A percentile compares a stretch with the other conserved stretches of the same genome.
phyloP scores from a whole-genome alignment of 2,888 invertebrate species.

The Caenorhabditis sinica region DNA sequence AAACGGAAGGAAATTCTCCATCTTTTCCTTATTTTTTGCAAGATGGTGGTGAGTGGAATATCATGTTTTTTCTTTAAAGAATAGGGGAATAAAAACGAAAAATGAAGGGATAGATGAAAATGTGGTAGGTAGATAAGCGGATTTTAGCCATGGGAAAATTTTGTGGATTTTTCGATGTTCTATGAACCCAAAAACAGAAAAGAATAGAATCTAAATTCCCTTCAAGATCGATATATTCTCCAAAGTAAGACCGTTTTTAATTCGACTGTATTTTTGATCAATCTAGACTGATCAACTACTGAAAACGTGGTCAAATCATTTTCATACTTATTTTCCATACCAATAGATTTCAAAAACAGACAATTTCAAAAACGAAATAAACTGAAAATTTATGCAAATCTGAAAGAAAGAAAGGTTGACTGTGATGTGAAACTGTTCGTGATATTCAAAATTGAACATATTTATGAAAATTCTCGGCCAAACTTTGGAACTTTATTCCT shows the following conservation, averaged over 20 bases:
- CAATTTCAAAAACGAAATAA: neutral
- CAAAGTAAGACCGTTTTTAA: too few species aligned
- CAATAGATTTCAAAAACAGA: neutral
- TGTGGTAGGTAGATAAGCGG: slow-evolving; percentile 11
- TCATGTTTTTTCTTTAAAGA: neutral
- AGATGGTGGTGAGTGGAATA: slow-evolving; percentile 42
- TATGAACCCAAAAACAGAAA: neutral
- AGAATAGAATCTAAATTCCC: too few species aligned
- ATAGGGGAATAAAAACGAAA: neutral
- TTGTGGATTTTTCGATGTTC: neutral
- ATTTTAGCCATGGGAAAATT: slow-evolving; percentile 15
- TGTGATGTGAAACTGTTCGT: slow-evolving; percentile 4
- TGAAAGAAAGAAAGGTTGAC: neutral
- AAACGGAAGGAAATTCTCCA: slow-evolving; percentile 20
- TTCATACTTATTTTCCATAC: neutral
- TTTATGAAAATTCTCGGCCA: slow-evolving; percentile 2
- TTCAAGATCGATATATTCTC: neutral
- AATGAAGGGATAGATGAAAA: neutral
- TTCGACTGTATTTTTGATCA: too few species aligned
- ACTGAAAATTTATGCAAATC: slow-evolving; percentile 37
- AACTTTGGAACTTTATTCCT: neutral
- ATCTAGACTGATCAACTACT: neutral
- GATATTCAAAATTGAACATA: slow-evolving; percentile 14
- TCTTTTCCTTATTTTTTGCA: slow-evolving; percentile 13
- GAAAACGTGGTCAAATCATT: neutral